Percentiles rank a stretch among this genome's conserved stretches.
These are phyloP conservation scores for Melinaea menophilus DNA, from an alignment of 2,888 invertebrate species.

Conservation along the genomic window DNA sequence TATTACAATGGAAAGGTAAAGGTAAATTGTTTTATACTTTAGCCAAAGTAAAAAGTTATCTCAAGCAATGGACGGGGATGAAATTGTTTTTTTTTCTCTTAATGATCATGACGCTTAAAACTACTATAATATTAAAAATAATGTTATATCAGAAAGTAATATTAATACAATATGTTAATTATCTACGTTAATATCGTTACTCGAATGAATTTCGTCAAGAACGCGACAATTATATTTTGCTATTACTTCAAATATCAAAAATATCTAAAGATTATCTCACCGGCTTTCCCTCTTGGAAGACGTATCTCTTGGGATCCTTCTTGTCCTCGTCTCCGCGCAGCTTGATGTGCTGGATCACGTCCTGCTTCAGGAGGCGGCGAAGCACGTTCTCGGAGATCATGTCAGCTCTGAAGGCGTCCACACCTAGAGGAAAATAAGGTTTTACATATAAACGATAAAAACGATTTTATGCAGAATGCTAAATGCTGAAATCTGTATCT, in stretches of 20 bases:
- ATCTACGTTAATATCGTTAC: too few relatives aligned
- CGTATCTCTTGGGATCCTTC: slow-evolving; percentile 83
- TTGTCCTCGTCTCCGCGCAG: slow-evolving; percentile 80
- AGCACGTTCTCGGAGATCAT: slow-evolving; percentile 93
- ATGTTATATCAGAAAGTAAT: background rate
- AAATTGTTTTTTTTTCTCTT: too few relatives aligned
- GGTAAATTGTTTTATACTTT: too few relatives aligned
- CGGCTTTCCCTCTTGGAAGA: slow-evolving; percentile 88
- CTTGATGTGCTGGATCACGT: slow-evolving; percentile 91
- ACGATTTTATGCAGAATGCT: background rate
- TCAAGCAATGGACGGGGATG: too few relatives aligned
- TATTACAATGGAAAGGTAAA: too few relatives aligned
- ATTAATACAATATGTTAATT: too few relatives aligned
- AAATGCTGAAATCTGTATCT: too few relatives aligned
- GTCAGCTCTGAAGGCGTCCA: slow-evolving; percentile 91
- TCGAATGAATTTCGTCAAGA: too few relatives aligned
- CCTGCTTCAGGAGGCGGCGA: slow-evolving; percentile 93
- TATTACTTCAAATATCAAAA: too few relatives aligned
- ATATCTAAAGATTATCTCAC: slow-evolving; percentile 50
- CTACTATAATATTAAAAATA: background rate
- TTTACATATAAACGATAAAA: background rate
- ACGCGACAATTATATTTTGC: too few relatives aligned
- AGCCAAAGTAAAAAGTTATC: too few relatives aligned
- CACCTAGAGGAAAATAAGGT: slow-evolving; percentile 77
- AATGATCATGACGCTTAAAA: too few relatives aligned